Conservation (phyloP, 2,113 vertebrate genomes). For the Dolichallabes microphthalmus region DNA sequence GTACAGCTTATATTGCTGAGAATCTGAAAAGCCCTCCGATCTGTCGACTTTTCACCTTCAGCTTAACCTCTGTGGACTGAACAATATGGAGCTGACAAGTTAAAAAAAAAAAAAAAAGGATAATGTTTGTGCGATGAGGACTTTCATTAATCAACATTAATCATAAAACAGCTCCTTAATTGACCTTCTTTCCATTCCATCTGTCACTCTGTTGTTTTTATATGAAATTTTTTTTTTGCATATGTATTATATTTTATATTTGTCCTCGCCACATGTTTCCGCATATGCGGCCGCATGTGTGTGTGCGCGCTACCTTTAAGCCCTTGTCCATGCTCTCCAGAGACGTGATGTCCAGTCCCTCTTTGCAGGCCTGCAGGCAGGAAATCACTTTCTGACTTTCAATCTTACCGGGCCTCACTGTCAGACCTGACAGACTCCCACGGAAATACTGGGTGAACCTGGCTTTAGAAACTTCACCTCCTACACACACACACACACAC, state of each 20-base stretch:
- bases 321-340: slow-evolving; percentile 89
- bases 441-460: slow-evolving; percentile 94
- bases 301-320: slow-evolving; percentile 81
- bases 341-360: slow-evolving; percentile 95
- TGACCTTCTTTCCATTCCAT: not conserved
- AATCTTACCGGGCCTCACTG: slow-evolving; percentile 91
- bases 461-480: slow-evolving; percentile 90
- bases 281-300: not conserved
- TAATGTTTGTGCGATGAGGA: not conserved
- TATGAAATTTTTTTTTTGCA: too few relatives aligned
- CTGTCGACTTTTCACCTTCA: not conserved
- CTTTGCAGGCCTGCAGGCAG: slow-evolving; percentile 97
- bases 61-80: not conserved
- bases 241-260: not conserved
- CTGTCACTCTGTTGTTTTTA: not conserved
- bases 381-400: slow-evolving; percentile 97
- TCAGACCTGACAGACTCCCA: slow-evolving; percentile 92
- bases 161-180: not conserved
- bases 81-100: not conserved
- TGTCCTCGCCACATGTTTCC: not conserved
- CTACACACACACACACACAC: slow-evolving; percentile 65
- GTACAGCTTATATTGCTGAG: not conserved
- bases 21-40: not conserved
- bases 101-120: not conserved
- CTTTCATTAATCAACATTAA: not conserved